Percentiles rank a stretch among this genome's conserved stretches.
Evolutionary conservation across 2,888 invertebrate species (phyloP).

Genomic region (Omphaloscelis lunosa): DNA sequence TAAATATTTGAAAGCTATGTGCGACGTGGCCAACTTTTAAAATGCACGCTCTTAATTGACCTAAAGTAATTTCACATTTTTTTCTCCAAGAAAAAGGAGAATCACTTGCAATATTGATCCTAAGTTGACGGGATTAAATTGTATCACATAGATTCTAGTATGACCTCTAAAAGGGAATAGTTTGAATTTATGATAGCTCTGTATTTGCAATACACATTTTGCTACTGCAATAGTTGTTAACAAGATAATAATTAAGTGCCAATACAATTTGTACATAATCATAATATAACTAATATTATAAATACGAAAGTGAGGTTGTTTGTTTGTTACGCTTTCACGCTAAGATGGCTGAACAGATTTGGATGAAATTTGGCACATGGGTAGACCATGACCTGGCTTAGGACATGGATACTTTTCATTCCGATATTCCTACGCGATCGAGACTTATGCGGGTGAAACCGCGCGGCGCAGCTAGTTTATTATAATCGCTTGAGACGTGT

Average conservation of each 20-base stretch:
- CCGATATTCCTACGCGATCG: no score
- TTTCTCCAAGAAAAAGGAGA: background rate
- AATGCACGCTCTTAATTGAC: background rate
- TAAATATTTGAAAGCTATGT: no score
- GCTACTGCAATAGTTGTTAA: slow-evolving; percentile 4
- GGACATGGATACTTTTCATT: no score
- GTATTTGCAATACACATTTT: background rate
- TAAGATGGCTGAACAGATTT: no score
- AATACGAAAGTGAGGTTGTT: no score
- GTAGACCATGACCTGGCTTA: no score
- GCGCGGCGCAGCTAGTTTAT: background rate
- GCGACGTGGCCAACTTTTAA: no score
- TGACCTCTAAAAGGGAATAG: background rate
- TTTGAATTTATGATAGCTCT: background rate
- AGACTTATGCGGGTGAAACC: no score
- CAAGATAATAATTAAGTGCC: slow-evolving; percentile 8
- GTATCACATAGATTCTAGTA: background rate
- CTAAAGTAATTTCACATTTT: background rate
- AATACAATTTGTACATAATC: slow-evolving; percentile 30
- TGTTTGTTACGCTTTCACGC: no score
- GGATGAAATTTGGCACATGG: no score
- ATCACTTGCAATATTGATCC: slow-evolving; percentile 2
- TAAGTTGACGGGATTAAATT: background rate
- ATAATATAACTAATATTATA: background rate
- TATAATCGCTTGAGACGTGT: background rate